phyloP scores from a whole-genome alignment of 2,113 vertebrate species.

The cat (Felis catus) region F.catus_Fca126_mat1.0 CM031423.1:25592001-25592500 shows the following conservation, averaged over 20 bases:
- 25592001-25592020: neutral
- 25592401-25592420: neutral
- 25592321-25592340: neutral
- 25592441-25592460: neutral
- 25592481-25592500: rapidly evolving
- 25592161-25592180: slow-evolving; percentile 9
- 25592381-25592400: neutral
- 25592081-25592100: neutral
- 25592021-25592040: neutral
- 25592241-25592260: neutral
- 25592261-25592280: neutral
- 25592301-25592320: neutral
- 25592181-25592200: neutral
- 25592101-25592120: neutral
- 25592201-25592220: rapidly evolving
- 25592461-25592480: neutral
- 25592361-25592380: rapidly evolving
- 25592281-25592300: rapidly evolving
- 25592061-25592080: neutral
- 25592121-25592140: neutral
- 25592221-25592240: slow-evolving; percentile 53
- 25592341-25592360: rapidly evolving
- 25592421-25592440: neutral
- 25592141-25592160: slow-evolving; percentile 51
- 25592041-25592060: neutral